Evolutionary conservation across 2,113 vertebrate species (phyloP).

Genomic region (Psammodynastes pulverulentus): DNA sequence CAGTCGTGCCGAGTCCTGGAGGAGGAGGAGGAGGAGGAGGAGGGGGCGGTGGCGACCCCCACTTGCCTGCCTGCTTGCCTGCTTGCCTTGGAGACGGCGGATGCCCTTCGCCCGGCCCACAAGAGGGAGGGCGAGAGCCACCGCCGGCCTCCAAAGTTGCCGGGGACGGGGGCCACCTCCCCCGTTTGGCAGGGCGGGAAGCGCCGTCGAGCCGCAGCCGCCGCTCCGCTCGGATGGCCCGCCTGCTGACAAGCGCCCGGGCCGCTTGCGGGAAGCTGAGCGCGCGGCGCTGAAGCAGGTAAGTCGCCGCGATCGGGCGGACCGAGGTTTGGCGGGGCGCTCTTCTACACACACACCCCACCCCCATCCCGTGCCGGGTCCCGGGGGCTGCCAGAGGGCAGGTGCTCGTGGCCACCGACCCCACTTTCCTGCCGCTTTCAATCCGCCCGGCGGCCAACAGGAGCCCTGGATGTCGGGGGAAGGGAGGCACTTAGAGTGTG

Average conservation of each 20-base stretch:
- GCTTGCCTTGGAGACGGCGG: constrained; percentile 25
- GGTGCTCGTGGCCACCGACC: background rate
- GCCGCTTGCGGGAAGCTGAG: background rate
- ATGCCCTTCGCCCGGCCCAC: constrained; percentile 43
- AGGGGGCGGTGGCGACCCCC: constrained; percentile 20
- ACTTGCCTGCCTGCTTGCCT: background rate
- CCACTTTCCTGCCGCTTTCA: background rate
- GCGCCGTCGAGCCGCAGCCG: background rate
- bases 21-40: background rate
- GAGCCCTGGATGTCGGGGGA: background rate
- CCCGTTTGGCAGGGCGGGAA: background rate
- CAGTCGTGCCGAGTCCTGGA: background rate
- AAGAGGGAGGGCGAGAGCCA: constrained; percentile 41
- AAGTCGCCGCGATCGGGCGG: background rate
- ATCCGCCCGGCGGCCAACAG: background rate
- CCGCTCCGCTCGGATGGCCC: constrained; percentile 9
- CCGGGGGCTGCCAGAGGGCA: background rate
- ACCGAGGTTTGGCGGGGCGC: background rate
- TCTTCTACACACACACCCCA: background rate
- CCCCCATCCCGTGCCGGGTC: background rate
- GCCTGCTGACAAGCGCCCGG: background rate
- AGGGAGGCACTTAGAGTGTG: background rate
- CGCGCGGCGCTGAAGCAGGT: constrained; percentile 1
- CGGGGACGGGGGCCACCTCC: background rate
- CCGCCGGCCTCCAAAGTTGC: background rate